phyloP scores from a whole-genome alignment of 1,140 invertebrate species.

The Acromyrmex echinatior region DNA sequence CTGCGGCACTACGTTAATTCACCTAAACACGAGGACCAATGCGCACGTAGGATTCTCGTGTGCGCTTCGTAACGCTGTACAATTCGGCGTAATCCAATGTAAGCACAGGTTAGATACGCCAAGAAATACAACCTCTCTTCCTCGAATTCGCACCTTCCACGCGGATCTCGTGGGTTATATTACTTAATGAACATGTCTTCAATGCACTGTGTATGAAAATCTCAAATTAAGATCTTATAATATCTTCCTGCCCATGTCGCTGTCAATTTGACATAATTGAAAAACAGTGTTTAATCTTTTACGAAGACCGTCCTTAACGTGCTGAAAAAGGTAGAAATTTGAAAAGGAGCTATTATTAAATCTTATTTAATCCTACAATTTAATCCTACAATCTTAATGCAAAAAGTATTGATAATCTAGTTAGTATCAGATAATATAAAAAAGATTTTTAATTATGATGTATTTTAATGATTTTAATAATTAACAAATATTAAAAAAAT shows the following conservation, averaged over 20 bases:
- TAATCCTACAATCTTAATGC: constrained; percentile 6
- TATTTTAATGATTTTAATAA: not conserved
- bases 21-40: constrained; percentile 47
- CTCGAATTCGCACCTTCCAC: not conserved
- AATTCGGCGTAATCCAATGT: constrained; percentile 57
- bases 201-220: not conserved
- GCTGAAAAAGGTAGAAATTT: not conserved
- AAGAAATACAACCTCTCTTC: constrained; percentile 43
- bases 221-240: not conserved
- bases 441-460: not conserved
- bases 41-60: constrained; percentile 10
- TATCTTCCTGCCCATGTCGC: not conserved
- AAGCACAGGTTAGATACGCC: constrained; percentile 35
- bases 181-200: not conserved
- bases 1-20: constrained; percentile 43
- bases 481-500: not conserved
- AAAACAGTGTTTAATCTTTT: not conserved
- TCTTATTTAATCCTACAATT: not conserved
- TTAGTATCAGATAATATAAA: not conserved
- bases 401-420: not conserved
- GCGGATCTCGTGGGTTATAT: not conserved
- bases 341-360: not conserved
- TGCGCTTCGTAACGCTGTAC: constrained; percentile 35
- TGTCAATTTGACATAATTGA: not conserved
- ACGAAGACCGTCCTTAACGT: not conserved